Conservation (phyloP, 2,113 vertebrate genomes). For the Emydura subglobosa region DNA sequence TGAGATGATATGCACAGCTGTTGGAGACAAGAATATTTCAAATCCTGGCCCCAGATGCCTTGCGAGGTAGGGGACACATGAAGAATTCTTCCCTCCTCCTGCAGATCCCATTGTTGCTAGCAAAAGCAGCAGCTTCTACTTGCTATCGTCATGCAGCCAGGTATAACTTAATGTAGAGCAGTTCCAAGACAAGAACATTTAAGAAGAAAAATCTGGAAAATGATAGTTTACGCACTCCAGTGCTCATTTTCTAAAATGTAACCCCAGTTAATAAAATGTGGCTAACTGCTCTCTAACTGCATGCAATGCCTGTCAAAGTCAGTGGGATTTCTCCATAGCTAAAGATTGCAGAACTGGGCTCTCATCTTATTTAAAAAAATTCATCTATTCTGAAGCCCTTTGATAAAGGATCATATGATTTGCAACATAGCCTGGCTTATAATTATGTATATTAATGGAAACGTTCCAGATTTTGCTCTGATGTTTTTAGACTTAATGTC, state of each 20-base stretch:
- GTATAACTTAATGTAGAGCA: background rate
- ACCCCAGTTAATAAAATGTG: background rate
- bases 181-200: background rate
- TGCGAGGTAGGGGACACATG: too few relatives aligned
- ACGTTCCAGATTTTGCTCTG: background rate
- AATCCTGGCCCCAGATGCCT: too few relatives aligned
- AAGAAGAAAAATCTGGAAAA: background rate
- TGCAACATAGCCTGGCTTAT: background rate
- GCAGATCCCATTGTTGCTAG: background rate
- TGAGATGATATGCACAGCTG: too few relatives aligned
- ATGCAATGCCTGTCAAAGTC: background rate
- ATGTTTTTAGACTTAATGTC: background rate
- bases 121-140: background rate
- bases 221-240: fast-evolving
- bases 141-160: background rate
- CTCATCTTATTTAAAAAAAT: background rate
- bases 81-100: too few relatives aligned
- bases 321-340: background rate
- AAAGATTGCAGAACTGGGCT: background rate
- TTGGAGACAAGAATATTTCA: too few relatives aligned
- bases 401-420: background rate
- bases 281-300: background rate
- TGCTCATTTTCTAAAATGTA: background rate
- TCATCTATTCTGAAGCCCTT: too few relatives aligned
- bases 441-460: background rate